Conservation (phyloP, 2,888 invertebrate species). For the Alitta virens region DNA sequence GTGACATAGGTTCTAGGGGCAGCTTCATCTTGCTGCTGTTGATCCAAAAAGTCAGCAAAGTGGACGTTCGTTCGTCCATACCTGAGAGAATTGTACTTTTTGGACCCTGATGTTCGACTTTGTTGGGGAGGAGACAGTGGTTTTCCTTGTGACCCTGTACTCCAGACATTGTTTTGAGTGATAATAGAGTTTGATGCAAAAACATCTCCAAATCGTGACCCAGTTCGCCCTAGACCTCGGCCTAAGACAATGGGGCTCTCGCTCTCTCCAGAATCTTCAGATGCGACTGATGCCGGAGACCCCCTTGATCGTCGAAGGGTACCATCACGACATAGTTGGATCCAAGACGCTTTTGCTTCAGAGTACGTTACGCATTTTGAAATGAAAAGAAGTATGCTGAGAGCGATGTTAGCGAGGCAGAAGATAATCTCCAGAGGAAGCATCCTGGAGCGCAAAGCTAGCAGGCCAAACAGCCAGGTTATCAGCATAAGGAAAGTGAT, state of each 20-base stretch:
- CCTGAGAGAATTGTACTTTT: slow-evolving; percentile 7
- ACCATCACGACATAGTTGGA: slow-evolving; percentile 1
- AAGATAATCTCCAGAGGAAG: slow-evolving; percentile 48
- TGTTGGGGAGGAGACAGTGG: not conserved
- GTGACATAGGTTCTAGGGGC: too few relatives aligned
- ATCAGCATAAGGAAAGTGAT: slow-evolving; percentile 48
- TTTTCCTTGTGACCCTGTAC: slow-evolving; percentile 2
- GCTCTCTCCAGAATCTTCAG: not conserved
- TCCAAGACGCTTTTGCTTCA: slow-evolving; percentile 12
- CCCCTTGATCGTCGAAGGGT: slow-evolving; percentile 7
- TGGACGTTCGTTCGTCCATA: slow-evolving; percentile 14
- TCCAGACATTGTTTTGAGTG: slow-evolving; percentile 11
- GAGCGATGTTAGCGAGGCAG: slow-evolving; percentile 35
- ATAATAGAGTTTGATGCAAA: slow-evolving; percentile 15
- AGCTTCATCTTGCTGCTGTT: not conserved
- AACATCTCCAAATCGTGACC: not conserved
- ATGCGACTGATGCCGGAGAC: not conserved
- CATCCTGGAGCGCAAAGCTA: slow-evolving; percentile 45
- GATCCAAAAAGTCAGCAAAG: slow-evolving; percentile 12
- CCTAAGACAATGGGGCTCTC: not conserved
- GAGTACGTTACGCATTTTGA: slow-evolving; percentile 5
- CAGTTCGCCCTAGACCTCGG: not conserved
- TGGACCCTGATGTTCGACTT: not conserved
- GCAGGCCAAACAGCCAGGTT: slow-evolving; percentile 52
- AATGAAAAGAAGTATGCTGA: slow-evolving; percentile 3